Evolutionary conservation across 92 coral and sea anemone genomes (phyloP), one percentile per base, ranked within the genome.

Genomic region (Actinernus sp.): DNA sequence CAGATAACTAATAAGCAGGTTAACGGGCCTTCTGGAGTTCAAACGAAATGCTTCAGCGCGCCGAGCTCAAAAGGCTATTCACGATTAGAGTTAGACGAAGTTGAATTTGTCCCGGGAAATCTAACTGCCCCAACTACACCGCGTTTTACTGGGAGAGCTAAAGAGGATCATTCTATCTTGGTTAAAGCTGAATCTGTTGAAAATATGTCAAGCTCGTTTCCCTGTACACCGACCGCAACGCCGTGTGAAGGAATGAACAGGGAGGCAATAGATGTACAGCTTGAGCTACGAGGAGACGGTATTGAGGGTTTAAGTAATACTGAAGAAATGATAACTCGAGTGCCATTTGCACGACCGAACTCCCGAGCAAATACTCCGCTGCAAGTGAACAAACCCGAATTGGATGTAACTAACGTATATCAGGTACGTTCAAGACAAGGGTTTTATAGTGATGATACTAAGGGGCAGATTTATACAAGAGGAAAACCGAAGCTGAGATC

Each of bases 111-210:
- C 6, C 28, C 46, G 0, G 78, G 78, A 2, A 70, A 70, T 30
- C 58, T 70, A 16, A 70, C 78, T 12, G 78, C 78, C 27, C 78
- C 78, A 0, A 46, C 63, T 1, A 70, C 78, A n/a, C 78, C 78
- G n/a, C 31, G 37, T 7, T 43, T 39, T 8, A 18, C 5, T 8
- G 19, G 19, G 18, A 45, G 19, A 18, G 22, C 8, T 17, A 5
- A 45, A 17, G 11, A 23, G 17, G 19, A 8, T 17, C 18, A 7
- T 4, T 8, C 17, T 7, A 6, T 14, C 6, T 34, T 34, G 41
- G 41, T 34, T 14, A 34, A 34, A 14, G 22, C 52, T 4, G 52
- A 18, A 5, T 45, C 52, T 8, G 21, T 17, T 4, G 52, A 45
- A 23, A 23, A 12, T 8, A 5, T n/a, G n/a, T n/a, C n/a, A n/a